phyloP scores from a whole-genome alignment of 2,797 vertebrate species.

The Nannoperca australis region DNA sequence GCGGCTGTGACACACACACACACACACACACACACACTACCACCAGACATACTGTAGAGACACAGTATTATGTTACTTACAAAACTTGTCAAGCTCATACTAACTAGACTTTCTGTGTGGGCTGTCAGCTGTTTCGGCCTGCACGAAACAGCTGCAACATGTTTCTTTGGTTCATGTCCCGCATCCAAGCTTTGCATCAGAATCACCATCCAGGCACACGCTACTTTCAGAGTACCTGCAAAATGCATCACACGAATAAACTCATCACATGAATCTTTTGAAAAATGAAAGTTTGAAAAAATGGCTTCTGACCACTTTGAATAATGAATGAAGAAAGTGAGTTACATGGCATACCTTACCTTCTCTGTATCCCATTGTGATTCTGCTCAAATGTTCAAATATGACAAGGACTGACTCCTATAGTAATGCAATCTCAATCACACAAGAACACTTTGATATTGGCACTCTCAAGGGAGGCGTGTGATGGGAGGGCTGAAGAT shows the following conservation, averaged over 20 bases:
- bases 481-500: conserved; percentile 16
- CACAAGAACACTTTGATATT: conserved; percentile 19
- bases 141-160: conserved; percentile 20
- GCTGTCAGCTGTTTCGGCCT: not conserved
- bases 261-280: not conserved
- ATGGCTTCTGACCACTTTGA: not conserved
- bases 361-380: conserved; percentile 55
- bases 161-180: not conserved
- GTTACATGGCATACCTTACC: conserved; percentile 40
- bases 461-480: conserved; percentile 20
- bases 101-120: conserved; percentile 21
- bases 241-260: not conserved
- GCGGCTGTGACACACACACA: not conserved
- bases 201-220: conserved; percentile 39
- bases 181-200: conserved; percentile 39
- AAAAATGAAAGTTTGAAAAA: not conserved
- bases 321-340: not conserved
- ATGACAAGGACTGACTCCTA: not conserved
- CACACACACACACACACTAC: not conserved
- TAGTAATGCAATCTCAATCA: not conserved
- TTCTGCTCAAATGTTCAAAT: not conserved
- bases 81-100: conserved; percentile 32
- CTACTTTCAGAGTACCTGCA: conserved; percentile 49
- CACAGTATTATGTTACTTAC: conserved; percentile 56
- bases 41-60: not conserved